Percentiles rank a stretch among this genome's conserved stretches.
Evolutionary conservation across 2,113 vertebrate genomes (phyloP).

Genomic region (Limnothrissa miodon): DNA sequence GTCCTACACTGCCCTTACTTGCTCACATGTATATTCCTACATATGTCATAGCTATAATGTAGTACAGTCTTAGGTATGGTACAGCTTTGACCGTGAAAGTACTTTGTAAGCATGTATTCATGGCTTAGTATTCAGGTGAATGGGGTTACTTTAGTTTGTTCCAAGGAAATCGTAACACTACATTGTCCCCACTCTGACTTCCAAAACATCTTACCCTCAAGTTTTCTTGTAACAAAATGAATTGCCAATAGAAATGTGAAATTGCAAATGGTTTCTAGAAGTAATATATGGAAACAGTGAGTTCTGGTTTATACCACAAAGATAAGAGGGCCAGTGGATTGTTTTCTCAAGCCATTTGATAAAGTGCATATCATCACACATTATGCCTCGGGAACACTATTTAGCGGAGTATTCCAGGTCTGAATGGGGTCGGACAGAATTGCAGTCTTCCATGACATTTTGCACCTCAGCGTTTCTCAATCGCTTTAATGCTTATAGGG

Average conservation of each 20-base stretch:
- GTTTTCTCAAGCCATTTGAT: conserved; percentile 36
- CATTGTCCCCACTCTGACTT: background rate
- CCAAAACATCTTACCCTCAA: background rate
- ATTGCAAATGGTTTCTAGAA: background rate
- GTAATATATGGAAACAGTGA: background rate
- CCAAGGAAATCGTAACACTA: background rate
- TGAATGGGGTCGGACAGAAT: conserved; percentile 51
- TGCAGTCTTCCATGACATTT: conserved; percentile 55
- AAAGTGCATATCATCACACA: conserved; percentile 38
- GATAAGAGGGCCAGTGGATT: conserved; percentile 13
- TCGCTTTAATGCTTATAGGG: conserved; percentile 78
- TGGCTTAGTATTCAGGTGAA: background rate
- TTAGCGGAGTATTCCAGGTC: conserved; percentile 37
- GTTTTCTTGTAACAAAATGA: background rate
- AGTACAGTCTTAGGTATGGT: background rate
- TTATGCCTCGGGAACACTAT: conserved; percentile 38
- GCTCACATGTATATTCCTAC: background rate
- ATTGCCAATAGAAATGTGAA: background rate
- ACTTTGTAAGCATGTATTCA: background rate
- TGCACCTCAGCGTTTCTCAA: conserved; percentile 68
- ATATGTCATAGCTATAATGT: background rate
- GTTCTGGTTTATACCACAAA: conserved; percentile 9
- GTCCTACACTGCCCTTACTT: background rate
- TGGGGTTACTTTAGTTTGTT: background rate
- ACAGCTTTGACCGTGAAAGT: background rate